These are phyloP conservation scores for Hyles euphorbiae DNA, from an alignment of 1,140 invertebrate genomes.

Conservation along the genomic window DNA sequence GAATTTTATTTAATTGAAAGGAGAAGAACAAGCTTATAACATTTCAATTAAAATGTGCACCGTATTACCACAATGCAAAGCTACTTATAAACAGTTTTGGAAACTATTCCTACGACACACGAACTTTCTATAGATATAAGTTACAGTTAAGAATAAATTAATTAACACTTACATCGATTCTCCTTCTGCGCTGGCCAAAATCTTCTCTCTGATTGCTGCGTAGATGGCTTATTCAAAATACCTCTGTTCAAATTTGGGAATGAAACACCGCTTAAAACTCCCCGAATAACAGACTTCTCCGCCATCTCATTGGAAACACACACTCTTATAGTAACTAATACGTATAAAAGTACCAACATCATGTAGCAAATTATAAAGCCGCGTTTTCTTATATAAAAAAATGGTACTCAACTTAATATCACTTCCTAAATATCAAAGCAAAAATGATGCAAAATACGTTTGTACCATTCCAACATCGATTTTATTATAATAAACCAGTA, in stretches of 20 bases:
- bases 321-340: slow-evolving; percentile 4
- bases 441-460: no score
- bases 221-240: slow-evolving; percentile 19
- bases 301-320: slow-evolving; percentile 4
- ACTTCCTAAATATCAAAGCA: no score
- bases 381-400: no score
- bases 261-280: background rate
- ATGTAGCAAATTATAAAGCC: background rate
- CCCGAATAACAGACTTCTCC: background rate
- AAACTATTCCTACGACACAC: no score
- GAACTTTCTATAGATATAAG: no score
- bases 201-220: slow-evolving; percentile 25
- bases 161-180: slow-evolving; percentile 51
- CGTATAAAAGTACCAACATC: background rate
- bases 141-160: slow-evolving; percentile 2
- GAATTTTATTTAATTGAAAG: no score
- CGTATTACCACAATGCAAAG: no score
- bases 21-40: no score
- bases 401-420: no score
- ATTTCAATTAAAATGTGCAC: no score
- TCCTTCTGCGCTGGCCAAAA: slow-evolving; percentile 57
- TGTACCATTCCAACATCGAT: no score
- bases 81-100: no score
- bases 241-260: slow-evolving; percentile 15
- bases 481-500: slow-evolving; percentile 1